Conservation (phyloP, 2,113 vertebrate genomes). For the Chiloscyllium plagiosum region DNA sequence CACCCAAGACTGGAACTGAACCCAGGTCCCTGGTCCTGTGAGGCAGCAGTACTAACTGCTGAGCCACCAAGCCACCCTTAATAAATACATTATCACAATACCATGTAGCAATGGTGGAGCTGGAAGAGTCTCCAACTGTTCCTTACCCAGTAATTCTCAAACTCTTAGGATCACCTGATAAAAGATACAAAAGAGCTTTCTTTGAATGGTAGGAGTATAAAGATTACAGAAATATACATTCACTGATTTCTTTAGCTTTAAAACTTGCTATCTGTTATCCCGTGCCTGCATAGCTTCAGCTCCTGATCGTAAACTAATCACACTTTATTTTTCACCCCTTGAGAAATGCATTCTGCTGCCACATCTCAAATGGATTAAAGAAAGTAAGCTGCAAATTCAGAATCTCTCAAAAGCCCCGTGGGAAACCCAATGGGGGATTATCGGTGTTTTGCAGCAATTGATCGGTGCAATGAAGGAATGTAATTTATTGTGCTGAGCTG, state of each 20-base stretch:
- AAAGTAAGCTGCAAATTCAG: slow-evolving; percentile 1
- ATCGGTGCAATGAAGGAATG: slow-evolving; percentile 43
- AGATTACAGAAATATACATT: background rate
- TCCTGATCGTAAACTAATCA: background rate
- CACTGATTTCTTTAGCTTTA: background rate
- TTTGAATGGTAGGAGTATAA: background rate
- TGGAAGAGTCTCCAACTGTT: background rate
- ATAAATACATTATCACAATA: background rate
- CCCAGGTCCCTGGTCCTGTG: no score
- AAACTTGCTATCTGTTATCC: background rate
- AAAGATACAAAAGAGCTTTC: background rate
- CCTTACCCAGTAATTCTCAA: background rate
- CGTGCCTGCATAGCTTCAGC: background rate
- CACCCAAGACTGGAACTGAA: no score
- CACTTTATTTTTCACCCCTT: background rate
- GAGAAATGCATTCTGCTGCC: background rate
- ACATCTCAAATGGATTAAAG: slow-evolving; percentile 5
- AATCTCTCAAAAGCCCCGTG: background rate
- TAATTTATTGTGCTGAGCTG: slow-evolving; percentile 45
- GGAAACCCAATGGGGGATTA: background rate
- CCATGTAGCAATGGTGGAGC: background rate
- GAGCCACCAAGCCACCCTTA: no score
- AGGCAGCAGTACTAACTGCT: no score
- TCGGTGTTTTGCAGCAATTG: slow-evolving; percentile 28
- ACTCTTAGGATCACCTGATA: background rate